Conservation (phyloP, 2,113 vertebrate species). For the Conger conger region DNA sequence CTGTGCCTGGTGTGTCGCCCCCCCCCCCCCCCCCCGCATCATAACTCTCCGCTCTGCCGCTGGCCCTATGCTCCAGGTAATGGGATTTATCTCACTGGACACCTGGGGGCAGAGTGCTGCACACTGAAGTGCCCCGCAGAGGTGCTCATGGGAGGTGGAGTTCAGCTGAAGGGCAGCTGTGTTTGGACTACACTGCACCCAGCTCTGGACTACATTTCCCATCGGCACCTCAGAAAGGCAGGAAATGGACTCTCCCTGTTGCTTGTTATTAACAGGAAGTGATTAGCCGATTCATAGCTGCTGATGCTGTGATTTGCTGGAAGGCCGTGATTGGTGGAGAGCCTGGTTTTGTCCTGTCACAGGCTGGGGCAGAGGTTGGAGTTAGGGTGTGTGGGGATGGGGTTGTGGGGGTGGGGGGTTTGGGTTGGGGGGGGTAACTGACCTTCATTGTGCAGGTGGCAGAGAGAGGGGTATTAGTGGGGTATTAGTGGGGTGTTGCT, state of each 20-base stretch:
- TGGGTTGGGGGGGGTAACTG: neutral
- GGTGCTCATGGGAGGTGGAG: neutral
- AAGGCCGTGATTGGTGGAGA: neutral
- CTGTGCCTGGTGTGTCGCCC: conserved; percentile 3
- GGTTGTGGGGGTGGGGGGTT: neutral
- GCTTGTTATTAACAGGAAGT: neutral
- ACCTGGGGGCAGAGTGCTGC: neutral
- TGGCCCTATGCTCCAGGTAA: neutral
- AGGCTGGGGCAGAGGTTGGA: neutral
- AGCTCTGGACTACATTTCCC: neutral
- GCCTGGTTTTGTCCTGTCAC: neutral
- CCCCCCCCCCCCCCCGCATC: neutral
- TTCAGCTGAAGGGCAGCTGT: neutral
- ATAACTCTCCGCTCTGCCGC: conserved; percentile 12
- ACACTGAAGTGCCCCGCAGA: neutral
- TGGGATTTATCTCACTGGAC: conserved; percentile 7
- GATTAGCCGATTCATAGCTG: neutral
- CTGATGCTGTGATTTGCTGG: neutral
- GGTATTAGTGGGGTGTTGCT: too few relatives aligned
- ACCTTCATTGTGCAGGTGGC: neutral
- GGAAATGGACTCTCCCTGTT: neutral
- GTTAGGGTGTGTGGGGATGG: neutral
- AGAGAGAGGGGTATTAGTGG: too few relatives aligned
- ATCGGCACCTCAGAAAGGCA: neutral
- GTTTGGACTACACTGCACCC: neutral